Base-by-base conservation (phyloP, 2,113 vertebrate genomes). In the Mellivora capensis region DNA sequence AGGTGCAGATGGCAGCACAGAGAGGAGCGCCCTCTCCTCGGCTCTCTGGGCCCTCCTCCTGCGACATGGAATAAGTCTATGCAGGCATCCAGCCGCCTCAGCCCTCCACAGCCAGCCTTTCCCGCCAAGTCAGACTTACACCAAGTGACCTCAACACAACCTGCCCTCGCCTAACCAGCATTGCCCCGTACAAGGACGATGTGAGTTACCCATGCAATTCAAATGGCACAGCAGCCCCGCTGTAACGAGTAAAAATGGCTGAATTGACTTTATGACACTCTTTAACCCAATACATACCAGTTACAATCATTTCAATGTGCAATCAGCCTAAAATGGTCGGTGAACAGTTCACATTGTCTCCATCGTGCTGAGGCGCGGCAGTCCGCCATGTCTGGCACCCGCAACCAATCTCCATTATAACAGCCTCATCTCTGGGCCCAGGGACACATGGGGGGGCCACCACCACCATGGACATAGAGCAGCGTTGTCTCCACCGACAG, bases 321-420 rank as follows among this genome's bases (percentile, higher is more conserved):
- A 4, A 69, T 69, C 34, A 37, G 20, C 3, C 34, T 21, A 37
- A 4, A 20, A 37, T 21, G 34, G 8, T n/a, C 13, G 0, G 17
- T 20, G 67, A n/a, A 37, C 7, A 20, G 34, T 20, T 37, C 67
- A 37, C 67, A 9, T 20, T 18, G 8, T 10, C 18, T 21, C 34
- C 34, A 4, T 21, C 18, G 8, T 11, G 67, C 34, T 17, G 3
- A 69, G 67, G 67, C 17, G 7, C 67, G 2, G 34, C 17, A 4
- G 34, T 20, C 67, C 4, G 4, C 34, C 7, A 8, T 20, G n/a
- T 10, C 34, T 37, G 34, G 8, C 9, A 4, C 34, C 64, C 3
- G 1, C 1, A 4, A n/a, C 8, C 0, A n/a, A 10, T 21, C 67
- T 21, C 29, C 2, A 7, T 37, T n/a, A 3, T 4, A 69, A 34